A percentile compares a stretch with the other conserved stretches of the same genome.
phyloP scores from a whole-genome alignment of 2,797 vertebrate genomes.

The Gambusia yucatana region DNA sequence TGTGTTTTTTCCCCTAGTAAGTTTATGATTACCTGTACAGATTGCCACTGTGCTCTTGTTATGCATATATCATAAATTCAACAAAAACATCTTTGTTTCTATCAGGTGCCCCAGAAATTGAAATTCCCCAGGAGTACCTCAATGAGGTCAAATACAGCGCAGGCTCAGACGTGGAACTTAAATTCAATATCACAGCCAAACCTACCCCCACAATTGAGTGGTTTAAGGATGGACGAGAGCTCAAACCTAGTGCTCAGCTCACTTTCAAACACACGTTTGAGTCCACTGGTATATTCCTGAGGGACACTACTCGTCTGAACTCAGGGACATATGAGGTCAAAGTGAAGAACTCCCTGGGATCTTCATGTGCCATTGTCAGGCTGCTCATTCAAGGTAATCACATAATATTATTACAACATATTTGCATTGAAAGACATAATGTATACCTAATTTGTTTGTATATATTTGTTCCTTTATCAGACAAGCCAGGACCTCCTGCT shows the following conservation, averaged over 20 bases:
- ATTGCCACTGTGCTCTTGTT: background rate
- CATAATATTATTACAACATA: background rate
- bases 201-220: constrained; percentile 95
- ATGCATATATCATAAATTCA: background rate
- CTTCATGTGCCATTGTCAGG: constrained; percentile 88
- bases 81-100: constrained; percentile 32
- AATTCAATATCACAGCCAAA: constrained; percentile 94
- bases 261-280: constrained; percentile 90
- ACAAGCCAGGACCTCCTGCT: constrained; percentile 93
- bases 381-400: constrained; percentile 93
- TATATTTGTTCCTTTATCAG: constrained; percentile 67
- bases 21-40: background rate
- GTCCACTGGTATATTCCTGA: constrained; percentile 88
- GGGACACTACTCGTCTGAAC: constrained; percentile 90
- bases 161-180: constrained; percentile 88
- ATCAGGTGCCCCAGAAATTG: constrained; percentile 93
- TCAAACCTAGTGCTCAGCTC: constrained; percentile 85
- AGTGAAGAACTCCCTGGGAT: constrained; percentile 96
- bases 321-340: constrained; percentile 94
- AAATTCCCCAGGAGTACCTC: constrained; percentile 92
- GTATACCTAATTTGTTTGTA: constrained; percentile 7
- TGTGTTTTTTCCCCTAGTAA: background rate
- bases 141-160: constrained; percentile 92
- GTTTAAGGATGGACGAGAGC: constrained; percentile 92
- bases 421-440: background rate